These are phyloP conservation scores for Stenichneumon culpator DNA, from an alignment of 2,888 invertebrate species.

Conservation along the genomic window DNA sequence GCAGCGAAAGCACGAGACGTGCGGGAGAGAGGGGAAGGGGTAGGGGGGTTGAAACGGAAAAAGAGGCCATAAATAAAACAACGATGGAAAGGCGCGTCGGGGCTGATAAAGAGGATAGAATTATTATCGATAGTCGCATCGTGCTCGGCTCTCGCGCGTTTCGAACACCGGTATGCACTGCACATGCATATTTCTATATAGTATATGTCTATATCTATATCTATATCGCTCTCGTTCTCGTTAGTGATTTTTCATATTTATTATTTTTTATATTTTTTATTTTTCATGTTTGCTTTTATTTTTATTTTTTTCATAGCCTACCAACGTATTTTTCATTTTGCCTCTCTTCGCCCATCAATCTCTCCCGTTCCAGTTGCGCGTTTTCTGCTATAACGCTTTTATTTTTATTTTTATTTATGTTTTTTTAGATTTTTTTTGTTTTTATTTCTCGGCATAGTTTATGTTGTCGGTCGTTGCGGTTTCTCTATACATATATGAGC, in stretches of 20 bases:
- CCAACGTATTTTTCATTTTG: slow-evolving; percentile 26
- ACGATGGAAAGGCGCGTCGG: slow-evolving; percentile 52
- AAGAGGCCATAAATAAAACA: slow-evolving; percentile 39
- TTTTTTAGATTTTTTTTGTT: not conserved
- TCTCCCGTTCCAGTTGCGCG: slow-evolving; percentile 8
- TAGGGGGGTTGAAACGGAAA: slow-evolving; percentile 2
- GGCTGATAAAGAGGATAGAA: slow-evolving; percentile 53
- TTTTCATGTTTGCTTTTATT: not conserved
- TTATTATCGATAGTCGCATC: slow-evolving; percentile 58
- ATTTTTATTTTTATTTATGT: not conserved
- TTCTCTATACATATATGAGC: slow-evolving; percentile 22
- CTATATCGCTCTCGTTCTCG: slow-evolving; percentile 2
- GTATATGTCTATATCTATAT: no score
- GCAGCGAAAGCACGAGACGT: slow-evolving; percentile 20
- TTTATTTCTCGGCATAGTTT: not conserved
- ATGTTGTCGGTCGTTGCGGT: slow-evolving; percentile 29
- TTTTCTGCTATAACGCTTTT: not conserved
- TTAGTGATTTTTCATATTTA: slow-evolving; percentile 8
- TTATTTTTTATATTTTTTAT: not conserved
- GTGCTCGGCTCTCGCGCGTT: slow-evolving; percentile 7
- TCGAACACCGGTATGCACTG: not conserved
- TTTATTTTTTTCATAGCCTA: not conserved
- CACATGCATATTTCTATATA: no score
- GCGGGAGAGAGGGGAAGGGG: slow-evolving; percentile 11
- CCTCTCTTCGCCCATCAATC: slow-evolving; percentile 13